Conservation (phyloP, 2,797 vertebrate genomes). For the Euthynnus affinis region DNA sequence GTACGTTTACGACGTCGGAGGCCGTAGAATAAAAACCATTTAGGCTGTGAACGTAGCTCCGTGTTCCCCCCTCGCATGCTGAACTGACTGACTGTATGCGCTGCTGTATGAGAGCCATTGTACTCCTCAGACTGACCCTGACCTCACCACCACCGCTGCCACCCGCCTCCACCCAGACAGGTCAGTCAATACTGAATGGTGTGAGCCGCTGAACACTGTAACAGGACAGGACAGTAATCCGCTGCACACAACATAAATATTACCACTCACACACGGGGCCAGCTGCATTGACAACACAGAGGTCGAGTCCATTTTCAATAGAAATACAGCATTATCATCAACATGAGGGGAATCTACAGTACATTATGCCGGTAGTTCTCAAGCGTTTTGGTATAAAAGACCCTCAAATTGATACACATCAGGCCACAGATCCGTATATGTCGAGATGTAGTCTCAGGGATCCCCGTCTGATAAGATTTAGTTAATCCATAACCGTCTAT, state of each 20-base stretch:
- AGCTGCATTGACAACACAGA: neutral
- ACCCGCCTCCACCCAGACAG: neutral
- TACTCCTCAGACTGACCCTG: slow-evolving; percentile 51
- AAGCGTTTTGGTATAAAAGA: too few relatives aligned
- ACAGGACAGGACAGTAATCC: neutral
- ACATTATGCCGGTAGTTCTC: too few relatives aligned
- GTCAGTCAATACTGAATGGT: slow-evolving; percentile 26
- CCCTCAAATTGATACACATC: too few relatives aligned
- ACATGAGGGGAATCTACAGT: too few relatives aligned
- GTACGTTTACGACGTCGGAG: neutral
- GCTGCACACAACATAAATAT: neutral
- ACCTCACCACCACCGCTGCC: slow-evolving; percentile 46
- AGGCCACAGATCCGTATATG: too few relatives aligned
- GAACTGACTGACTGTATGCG: slow-evolving; percentile 17
- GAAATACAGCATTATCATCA: too few relatives aligned
- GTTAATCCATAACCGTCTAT: too few relatives aligned
- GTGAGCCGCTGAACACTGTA: neutral
- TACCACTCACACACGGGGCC: neutral
- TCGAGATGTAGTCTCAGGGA: too few relatives aligned
- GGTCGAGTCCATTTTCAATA: too few relatives aligned
- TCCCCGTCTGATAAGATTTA: too few relatives aligned
- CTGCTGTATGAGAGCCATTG: slow-evolving; percentile 48
- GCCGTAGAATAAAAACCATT: slow-evolving; percentile 32
- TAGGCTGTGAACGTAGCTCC: slow-evolving; percentile 11
- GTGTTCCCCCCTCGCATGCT: slow-evolving; percentile 7